Percentiles rank a stretch among this genome's conserved stretches.
These are phyloP conservation scores for Phymatocera aterrima DNA, from an alignment of 2,888 invertebrate species.

Conservation along the genomic window DNA sequence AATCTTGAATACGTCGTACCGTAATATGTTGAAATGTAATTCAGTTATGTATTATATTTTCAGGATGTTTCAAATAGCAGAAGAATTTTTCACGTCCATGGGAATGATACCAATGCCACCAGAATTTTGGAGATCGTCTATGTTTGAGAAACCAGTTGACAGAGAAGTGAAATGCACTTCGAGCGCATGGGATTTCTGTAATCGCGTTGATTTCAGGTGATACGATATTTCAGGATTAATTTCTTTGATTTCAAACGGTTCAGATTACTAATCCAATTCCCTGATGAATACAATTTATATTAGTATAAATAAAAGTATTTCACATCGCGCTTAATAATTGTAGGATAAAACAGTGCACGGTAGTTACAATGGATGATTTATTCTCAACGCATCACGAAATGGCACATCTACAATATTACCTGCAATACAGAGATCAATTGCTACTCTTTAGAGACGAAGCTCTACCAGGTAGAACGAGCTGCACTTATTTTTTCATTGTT, in stretches of 20 bases:
- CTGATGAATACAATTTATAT: neutral
- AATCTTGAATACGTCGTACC: neutral
- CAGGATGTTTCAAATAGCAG: conserved; percentile 89
- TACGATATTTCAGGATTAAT: conserved; percentile 13
- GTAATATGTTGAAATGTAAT: conserved; percentile 14
- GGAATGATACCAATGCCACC: conserved; percentile 88
- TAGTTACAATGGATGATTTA: conserved; percentile 86
- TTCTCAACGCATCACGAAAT: conserved; percentile 89
- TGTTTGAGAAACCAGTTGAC: conserved; percentile 86
- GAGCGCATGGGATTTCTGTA: conserved; percentile 92
- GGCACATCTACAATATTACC: conserved; percentile 89
- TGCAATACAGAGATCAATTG: conserved; percentile 86
- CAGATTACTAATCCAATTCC: neutral
- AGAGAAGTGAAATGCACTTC: conserved; percentile 85
- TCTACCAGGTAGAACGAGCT: conserved; percentile 81
- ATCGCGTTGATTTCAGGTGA: conserved; percentile 88
- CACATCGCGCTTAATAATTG: conserved; percentile 46
- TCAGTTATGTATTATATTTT: conserved; percentile 51
- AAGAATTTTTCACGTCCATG: conserved; percentile 89
- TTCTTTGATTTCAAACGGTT: neutral
- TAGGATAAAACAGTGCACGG: conserved; percentile 90
- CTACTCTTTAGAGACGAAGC: conserved; percentile 88
- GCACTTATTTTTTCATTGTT: conserved; percentile 38
- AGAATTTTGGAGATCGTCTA: conserved; percentile 90
- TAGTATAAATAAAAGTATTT: neutral